These are phyloP conservation scores for Eolophus roseicapilla DNA, from an alignment of 2,113 vertebrate genomes.

Conservation along the genomic window DNA sequence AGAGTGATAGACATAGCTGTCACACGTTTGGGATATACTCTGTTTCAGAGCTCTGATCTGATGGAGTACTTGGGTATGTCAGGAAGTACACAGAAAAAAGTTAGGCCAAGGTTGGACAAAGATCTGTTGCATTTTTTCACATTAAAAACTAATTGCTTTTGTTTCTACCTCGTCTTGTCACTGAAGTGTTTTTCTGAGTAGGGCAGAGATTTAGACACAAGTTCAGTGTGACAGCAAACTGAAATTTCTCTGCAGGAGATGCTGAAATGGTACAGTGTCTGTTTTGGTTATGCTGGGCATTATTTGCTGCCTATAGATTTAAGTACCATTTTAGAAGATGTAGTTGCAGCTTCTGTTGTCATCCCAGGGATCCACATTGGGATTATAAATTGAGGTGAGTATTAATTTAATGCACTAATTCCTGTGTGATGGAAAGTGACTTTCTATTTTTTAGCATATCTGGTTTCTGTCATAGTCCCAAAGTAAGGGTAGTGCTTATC, in stretches of 20 bases:
- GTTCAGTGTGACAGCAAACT: background rate
- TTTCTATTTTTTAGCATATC: background rate
- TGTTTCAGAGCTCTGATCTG: background rate
- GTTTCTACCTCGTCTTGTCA: background rate
- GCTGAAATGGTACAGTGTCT: background rate
- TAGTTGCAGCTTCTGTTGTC: background rate
- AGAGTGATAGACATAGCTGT: background rate
- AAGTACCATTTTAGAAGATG: background rate
- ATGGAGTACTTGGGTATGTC: background rate
- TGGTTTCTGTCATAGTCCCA: background rate
- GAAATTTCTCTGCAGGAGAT: background rate
- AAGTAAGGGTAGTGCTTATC: background rate
- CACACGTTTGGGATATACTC: background rate
- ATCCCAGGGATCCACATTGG: background rate
- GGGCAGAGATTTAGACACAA: background rate
- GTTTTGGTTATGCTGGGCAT: background rate
- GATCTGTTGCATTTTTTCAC: background rate
- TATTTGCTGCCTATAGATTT: background rate
- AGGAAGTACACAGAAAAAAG: background rate
- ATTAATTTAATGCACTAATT: background rate
- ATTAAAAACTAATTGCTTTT: background rate
- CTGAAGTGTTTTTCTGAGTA: background rate
- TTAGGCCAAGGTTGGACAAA: background rate
- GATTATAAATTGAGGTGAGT: background rate
- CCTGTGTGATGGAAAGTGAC: background rate